Evolutionary conservation across 1,140 invertebrate genomes (phyloP), one percentile per base, ranked within the genome.

Genomic region (Anadara kagoshimensis): DNA sequence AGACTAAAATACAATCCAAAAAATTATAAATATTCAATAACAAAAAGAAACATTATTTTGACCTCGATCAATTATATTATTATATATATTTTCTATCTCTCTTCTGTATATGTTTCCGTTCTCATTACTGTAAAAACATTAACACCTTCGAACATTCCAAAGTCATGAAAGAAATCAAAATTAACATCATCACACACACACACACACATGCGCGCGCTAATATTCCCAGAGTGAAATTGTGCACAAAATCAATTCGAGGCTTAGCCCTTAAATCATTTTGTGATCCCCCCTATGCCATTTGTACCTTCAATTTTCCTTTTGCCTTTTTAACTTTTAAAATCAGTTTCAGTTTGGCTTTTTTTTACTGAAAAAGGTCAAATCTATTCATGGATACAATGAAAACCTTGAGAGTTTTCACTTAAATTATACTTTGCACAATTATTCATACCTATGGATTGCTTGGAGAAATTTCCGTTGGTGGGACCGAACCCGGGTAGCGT

Each of bases 391-490:
- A n/a, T n/a, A n/a, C n/a, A n/a, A n/a, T n/a, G n/a, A n/a, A n/a
- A n/a, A n/a, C n/a, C n/a, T n/a, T n/a, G n/a, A n/a, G n/a, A n/a
- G n/a, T n/a, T n/a, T n/a, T n/a, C n/a, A n/a, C n/a, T n/a, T n/a
- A n/a, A n/a, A 36, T 36, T 36, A 2, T 7, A 36, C 7, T 36
- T 3, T 36, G 29, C 7, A 36, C 29, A 36, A 36, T 3, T 36
- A 26, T 44, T 24, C 78, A 81, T 93, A 99, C 97, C 97, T 96
- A 91, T 99, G 99, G 91, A 99, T 99, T 80, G 98, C 98, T 89
- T 99, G 93, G 69, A 99, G 93, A 91, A 99, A 99, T 92, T 99
- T 99, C 90, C 98, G 93, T 91, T 99, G 98, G 91, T 99, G 98
- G 68, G 97, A 95, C 85, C 98, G 92, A 78, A 99, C 98, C 90